Evolutionary conservation across 2,113 vertebrate species (phyloP).

Genomic region (Eulemur macaco): DNA sequence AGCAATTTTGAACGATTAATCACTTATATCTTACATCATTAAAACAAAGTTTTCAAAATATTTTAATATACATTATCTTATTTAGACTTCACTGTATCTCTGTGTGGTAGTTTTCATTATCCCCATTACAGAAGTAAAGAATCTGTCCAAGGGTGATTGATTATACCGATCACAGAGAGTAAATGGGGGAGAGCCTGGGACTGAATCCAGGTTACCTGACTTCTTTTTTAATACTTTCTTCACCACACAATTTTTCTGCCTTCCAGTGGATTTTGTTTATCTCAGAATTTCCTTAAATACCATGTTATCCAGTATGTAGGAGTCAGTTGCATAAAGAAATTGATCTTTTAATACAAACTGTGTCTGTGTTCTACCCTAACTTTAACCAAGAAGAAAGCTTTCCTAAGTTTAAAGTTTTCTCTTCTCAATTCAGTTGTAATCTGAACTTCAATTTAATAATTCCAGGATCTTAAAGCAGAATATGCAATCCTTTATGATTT

Average conservation of each 20-base stretch:
- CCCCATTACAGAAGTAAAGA: not conserved
- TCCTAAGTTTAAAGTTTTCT: conserved; percentile 3
- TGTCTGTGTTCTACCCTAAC: not conserved
- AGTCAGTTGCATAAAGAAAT: not conserved
- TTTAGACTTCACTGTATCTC: not conserved
- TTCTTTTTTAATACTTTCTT: conserved; percentile 17
- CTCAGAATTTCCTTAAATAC: conserved; percentile 4
- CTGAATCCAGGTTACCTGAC: conserved; percentile 12
- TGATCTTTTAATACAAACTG: not conserved
- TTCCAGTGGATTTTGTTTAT: conserved; percentile 7
- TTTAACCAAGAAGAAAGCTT: not conserved
- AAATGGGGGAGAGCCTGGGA: not conserved
- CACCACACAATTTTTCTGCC: not conserved
- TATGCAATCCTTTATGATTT: not conserved
- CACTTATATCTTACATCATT: not conserved
- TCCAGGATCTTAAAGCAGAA: conserved; percentile 21
- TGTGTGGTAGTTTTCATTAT: conserved; percentile 28
- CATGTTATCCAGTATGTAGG: not conserved
- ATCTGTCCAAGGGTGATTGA: not conserved
- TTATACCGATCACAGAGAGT: not conserved
- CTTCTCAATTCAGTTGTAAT: conserved; percentile 29
- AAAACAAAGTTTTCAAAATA: conserved; percentile 1
- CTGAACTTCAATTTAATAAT: conserved; percentile 47
- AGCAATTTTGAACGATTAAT: conserved; percentile 20
- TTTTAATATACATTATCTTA: conserved; percentile 5